phyloP scores from a whole-genome alignment of 2,888 invertebrate species.

The Cloeon dipterum region DNA sequence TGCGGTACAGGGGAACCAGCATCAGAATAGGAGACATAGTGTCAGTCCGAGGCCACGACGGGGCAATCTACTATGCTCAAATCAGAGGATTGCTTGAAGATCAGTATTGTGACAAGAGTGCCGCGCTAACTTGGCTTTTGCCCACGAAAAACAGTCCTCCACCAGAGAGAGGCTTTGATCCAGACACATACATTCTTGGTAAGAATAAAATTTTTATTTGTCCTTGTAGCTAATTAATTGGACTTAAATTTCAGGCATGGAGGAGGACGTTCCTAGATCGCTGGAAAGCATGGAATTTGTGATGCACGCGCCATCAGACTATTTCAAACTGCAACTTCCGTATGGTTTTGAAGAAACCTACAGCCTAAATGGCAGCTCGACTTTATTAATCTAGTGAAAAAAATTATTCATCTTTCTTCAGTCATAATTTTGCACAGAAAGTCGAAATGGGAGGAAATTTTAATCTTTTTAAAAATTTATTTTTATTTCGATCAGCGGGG shows the following conservation, averaged over 20 bases:
- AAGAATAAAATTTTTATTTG: too few relatives aligned
- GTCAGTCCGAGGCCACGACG: slow-evolving; percentile 53
- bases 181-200: slow-evolving; percentile 76
- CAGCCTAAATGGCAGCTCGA: too few relatives aligned
- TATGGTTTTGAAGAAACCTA: too few relatives aligned
- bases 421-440: too few relatives aligned
- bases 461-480: too few relatives aligned
- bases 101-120: slow-evolving; percentile 83
- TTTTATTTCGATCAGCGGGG: too few relatives aligned
- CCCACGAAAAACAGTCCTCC: slow-evolving; percentile 61
- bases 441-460: too few relatives aligned
- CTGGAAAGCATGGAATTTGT: slow-evolving; percentile 75
- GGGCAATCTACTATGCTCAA: slow-evolving; percentile 66
- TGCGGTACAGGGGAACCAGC: slow-evolving; percentile 31
- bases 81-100: slow-evolving; percentile 73
- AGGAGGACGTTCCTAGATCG: slow-evolving; percentile 70
- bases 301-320: slow-evolving; percentile 84
- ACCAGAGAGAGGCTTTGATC: slow-evolving; percentile 57
- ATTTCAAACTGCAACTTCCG: too few relatives aligned
- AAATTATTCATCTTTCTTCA: too few relatives aligned
- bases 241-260: slow-evolving; percentile 40
- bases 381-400: too few relatives aligned
- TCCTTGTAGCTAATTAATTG: background rate
- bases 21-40: slow-evolving; percentile 83
- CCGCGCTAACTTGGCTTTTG: slow-evolving; percentile 74